These are phyloP conservation scores for Thymelicus lineola DNA, from an alignment of 2,888 invertebrate genomes.

Conservation along the genomic window DNA sequence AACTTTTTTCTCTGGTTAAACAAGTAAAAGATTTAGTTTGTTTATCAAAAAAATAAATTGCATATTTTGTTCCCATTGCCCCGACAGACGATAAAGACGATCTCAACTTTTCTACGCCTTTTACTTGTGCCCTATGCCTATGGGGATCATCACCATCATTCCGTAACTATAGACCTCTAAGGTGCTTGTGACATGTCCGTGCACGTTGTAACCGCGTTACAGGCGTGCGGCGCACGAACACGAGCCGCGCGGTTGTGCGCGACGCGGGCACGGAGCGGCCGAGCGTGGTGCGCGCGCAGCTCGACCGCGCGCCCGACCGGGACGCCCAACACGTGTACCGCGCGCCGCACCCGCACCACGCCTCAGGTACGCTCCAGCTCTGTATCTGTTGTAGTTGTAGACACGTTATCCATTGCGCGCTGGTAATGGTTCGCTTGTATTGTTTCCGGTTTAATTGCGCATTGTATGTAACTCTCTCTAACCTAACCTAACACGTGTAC, in stretches of 20 bases:
- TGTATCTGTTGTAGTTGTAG: neutral
- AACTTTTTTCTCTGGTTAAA: too few relatives aligned
- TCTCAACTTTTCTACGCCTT: too few relatives aligned
- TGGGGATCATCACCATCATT: too few relatives aligned
- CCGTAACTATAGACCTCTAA: neutral
- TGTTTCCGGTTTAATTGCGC: neutral
- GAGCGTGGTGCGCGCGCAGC: slow-evolving; percentile 80
- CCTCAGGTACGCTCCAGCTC: slow-evolving; percentile 65
- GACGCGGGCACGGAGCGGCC: slow-evolving; percentile 72
- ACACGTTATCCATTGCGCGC: neutral
- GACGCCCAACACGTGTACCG: slow-evolving; percentile 75
- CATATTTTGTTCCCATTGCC: too few relatives aligned
- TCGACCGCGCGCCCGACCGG: slow-evolving; percentile 77
- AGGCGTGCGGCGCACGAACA: slow-evolving; percentile 56
- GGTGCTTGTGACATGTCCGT: neutral
- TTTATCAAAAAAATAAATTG: too few relatives aligned
- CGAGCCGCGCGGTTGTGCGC: slow-evolving; percentile 62
- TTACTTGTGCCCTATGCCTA: too few relatives aligned
- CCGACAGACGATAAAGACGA: too few relatives aligned
- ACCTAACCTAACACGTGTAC: too few relatives aligned
- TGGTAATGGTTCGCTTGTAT: neutral
- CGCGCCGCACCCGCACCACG: slow-evolving; percentile 73
- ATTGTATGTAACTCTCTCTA: neutral
- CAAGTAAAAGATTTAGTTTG: too few relatives aligned
- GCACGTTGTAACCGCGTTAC: slow-evolving; percentile 53